These are phyloP conservation scores for Bradypodion pumilum DNA, from an alignment of 2,797 vertebrate genomes.

Conservation along the genomic window DNA sequence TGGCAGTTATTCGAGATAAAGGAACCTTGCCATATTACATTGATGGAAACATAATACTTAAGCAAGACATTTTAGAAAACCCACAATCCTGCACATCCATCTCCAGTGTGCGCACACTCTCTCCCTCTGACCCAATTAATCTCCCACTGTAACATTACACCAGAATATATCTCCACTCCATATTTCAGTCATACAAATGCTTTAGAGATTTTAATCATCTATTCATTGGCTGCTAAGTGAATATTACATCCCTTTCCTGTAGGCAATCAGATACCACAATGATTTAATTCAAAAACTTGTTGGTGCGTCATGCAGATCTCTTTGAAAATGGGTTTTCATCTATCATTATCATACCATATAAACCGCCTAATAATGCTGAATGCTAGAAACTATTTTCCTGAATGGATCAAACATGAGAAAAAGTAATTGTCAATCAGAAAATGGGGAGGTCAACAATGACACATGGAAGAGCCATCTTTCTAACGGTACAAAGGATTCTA, in stretches of 20 bases:
- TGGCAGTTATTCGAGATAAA: no score
- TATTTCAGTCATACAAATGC: constrained; percentile 71
- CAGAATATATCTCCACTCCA: constrained; percentile 74
- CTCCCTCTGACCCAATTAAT: constrained; percentile 77
- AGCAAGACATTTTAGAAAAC: no score
- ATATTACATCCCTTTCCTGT: constrained; percentile 64
- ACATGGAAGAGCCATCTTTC: not conserved
- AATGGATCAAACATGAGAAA: constrained; percentile 40
- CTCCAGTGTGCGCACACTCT: constrained; percentile 62
- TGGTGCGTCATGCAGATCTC: constrained; percentile 55
- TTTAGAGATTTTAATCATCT: constrained; percentile 78
- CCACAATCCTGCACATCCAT: not conserved
- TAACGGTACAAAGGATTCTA: not conserved
- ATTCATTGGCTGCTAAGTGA: constrained; percentile 68
- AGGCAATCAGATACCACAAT: constrained; percentile 66
- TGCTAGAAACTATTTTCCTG: constrained; percentile 51
- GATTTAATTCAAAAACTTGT: constrained; percentile 68
- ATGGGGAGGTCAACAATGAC: not conserved
- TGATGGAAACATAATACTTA: no score
- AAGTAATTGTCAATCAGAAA: constrained; percentile 28
- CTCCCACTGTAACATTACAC: constrained; percentile 76
- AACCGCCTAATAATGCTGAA: constrained; percentile 44
- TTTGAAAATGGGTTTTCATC: constrained; percentile 58
- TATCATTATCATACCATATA: constrained; percentile 47
- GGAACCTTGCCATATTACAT: no score